Conservation (phyloP, 2,888 invertebrate genomes). For the Cryptus armator region DNA sequence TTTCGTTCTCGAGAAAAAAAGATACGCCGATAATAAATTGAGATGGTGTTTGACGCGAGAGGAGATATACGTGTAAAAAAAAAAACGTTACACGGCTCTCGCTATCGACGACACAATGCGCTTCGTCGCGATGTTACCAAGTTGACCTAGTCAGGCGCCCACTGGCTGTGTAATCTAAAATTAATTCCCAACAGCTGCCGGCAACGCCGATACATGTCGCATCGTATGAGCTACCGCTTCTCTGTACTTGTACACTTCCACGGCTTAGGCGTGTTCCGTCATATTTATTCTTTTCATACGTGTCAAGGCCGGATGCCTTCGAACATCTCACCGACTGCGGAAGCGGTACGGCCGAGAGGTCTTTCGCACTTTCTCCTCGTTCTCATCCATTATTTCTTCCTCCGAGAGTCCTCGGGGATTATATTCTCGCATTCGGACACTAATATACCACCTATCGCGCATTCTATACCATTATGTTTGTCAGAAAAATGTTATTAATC, state of each 20-base stretch:
- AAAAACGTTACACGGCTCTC: conserved; percentile 26
- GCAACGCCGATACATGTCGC: conserved; percentile 58
- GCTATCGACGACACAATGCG: conserved; percentile 60
- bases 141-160: conserved; percentile 80
- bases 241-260: conserved; percentile 28
- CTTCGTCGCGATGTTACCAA: conserved; percentile 68
- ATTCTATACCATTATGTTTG: too few species aligned
- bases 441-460: too few species aligned
- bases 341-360: conserved; percentile 37
- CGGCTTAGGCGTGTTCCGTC: conserved; percentile 51
- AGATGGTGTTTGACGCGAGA: not conserved
- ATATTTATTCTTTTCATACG: conserved; percentile 67
- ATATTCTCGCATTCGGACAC: not conserved
- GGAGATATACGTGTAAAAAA: not conserved
- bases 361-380: conserved; percentile 37
- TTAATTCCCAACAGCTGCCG: conserved; percentile 83
- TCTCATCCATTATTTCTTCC: not conserved
- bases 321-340: conserved; percentile 46
- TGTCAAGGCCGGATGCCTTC: conserved; percentile 68
- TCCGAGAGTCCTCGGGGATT: not conserved
- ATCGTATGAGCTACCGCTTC: conserved; percentile 46
- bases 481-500: too few species aligned
- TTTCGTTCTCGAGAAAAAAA: too few species aligned
- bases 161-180: conserved; percentile 83
- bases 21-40: not conserved